Evolutionary conservation across 2,113 vertebrate species (phyloP).

Genomic region (Gallinago jamesoni): DNA sequence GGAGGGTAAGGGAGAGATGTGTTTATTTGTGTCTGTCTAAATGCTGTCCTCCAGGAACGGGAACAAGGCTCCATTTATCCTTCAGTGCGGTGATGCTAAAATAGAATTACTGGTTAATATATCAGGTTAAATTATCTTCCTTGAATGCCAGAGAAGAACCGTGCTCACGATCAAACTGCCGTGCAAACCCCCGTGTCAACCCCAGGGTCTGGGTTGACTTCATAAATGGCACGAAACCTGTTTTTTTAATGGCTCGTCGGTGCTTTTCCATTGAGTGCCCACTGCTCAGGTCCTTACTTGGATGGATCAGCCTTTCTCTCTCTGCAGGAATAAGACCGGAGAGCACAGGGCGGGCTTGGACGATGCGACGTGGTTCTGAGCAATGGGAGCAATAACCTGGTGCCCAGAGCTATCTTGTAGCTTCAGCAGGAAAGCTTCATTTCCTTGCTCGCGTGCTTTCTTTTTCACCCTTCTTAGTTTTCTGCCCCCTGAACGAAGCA

Average conservation of each 20-base stretch:
- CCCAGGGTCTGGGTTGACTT: background rate
- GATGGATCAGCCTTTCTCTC: background rate
- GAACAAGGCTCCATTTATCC: background rate
- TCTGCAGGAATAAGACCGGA: fast-evolving
- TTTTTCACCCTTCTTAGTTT: background rate
- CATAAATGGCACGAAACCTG: background rate
- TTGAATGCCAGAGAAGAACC: background rate
- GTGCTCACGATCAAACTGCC: background rate
- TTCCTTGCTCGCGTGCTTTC: background rate
- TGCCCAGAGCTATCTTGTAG: background rate
- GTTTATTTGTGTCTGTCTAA: background rate
- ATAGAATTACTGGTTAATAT: background rate
- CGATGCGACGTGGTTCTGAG: background rate
- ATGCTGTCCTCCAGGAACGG: background rate
- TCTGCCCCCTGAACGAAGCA: background rate
- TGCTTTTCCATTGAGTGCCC: background rate
- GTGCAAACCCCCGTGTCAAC: fast-evolving
- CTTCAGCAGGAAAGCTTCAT: background rate
- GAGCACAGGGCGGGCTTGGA: fast-evolving
- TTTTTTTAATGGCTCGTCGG: background rate
- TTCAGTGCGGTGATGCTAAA: background rate
- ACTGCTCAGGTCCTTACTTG: background rate
- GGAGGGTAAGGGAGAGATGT: background rate
- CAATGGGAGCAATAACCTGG: background rate
- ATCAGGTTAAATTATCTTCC: background rate